A percentile compares a stretch with the other conserved stretches of the same genome.
These are phyloP conservation scores for Chamaea fasciata DNA, from an alignment of 2,113 vertebrate species.

Conservation along the genomic window DNA sequence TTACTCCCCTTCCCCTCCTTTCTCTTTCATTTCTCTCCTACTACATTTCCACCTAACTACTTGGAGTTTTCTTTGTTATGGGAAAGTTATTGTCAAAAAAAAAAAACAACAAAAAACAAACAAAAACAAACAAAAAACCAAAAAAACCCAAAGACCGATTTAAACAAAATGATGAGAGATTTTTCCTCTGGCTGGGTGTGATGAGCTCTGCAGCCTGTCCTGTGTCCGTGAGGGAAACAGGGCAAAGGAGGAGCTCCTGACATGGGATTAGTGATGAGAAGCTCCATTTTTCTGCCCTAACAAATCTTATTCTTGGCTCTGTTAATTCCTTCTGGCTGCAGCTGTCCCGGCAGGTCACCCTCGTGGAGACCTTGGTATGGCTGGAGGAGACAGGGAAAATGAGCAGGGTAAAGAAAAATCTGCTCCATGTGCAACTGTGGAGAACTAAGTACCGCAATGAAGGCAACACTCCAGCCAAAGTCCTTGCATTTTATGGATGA, in stretches of 20 bases:
- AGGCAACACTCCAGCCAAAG: not conserved
- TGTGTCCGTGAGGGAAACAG: accelerated
- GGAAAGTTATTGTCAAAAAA: not conserved
- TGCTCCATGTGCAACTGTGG: not conserved
- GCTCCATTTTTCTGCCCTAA: not conserved
- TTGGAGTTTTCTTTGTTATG: not conserved
- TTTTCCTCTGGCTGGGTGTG: not conserved
- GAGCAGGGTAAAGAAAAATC: not conserved
- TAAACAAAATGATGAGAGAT: accelerated
- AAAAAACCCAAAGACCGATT: not conserved
- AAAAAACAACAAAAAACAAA: not conserved
- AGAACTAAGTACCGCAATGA: not conserved
- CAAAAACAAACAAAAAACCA: too few relatives aligned
- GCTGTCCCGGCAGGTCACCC: conserved; percentile 27
- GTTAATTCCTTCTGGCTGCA: not conserved
- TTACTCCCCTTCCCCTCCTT: not conserved
- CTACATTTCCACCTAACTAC: not conserved
- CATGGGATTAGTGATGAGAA: not conserved
- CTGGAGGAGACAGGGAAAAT: not conserved
- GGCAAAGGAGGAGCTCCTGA: not conserved
- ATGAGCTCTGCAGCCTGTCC: not conserved
- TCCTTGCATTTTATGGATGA: not conserved
- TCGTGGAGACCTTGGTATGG: not conserved
- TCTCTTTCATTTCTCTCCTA: not conserved
- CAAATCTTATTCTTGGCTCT: not conserved